Percentiles rank a stretch among this genome's conserved stretches.
Conservation (phyloP, 2,888 invertebrate genomes). For the Hydrotaea cyrtoneurina region DNA sequence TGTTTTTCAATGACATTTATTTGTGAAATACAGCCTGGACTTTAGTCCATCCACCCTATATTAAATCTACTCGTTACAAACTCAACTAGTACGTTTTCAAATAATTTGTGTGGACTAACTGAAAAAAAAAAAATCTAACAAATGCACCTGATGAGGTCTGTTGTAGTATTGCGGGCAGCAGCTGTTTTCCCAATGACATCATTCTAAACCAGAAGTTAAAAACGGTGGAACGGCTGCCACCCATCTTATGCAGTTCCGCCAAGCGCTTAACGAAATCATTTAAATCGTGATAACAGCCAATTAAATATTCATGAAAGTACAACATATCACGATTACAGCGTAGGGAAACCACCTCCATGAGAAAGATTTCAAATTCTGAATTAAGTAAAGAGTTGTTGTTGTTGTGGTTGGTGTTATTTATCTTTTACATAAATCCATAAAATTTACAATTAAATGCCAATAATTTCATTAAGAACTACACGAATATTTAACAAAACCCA, state of each 20-base stretch:
- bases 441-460: constrained; percentile 52
- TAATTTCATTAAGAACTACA: constrained; percentile 55
- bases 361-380: constrained; percentile 41
- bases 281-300: constrained; percentile 15
- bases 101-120: too few species aligned
- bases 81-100: too few species aligned
- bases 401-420: constrained; percentile 8
- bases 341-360: constrained; percentile 12
- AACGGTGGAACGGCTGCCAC: not conserved
- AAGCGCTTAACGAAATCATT: constrained; percentile 10
- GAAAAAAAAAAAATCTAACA: too few species aligned
- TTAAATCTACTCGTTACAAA: too few species aligned
- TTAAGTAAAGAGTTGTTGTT: not conserved
- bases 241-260: constrained; percentile 9
- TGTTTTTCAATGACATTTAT: too few species aligned
- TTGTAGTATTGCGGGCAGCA: too few species aligned
- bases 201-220: constrained; percentile 7
- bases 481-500: constrained; percentile 4
- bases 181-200: not conserved
- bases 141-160: constrained; percentile 3
- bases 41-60: too few species aligned
- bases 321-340: constrained; percentile 35
- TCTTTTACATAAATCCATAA: constrained; percentile 48
- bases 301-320: constrained; percentile 48
- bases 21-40: too few species aligned